A percentile compares a stretch with the other conserved stretches of the same genome.
Conservation (phyloP, 2,113 vertebrate genomes). For the Lagopus muta region DNA sequence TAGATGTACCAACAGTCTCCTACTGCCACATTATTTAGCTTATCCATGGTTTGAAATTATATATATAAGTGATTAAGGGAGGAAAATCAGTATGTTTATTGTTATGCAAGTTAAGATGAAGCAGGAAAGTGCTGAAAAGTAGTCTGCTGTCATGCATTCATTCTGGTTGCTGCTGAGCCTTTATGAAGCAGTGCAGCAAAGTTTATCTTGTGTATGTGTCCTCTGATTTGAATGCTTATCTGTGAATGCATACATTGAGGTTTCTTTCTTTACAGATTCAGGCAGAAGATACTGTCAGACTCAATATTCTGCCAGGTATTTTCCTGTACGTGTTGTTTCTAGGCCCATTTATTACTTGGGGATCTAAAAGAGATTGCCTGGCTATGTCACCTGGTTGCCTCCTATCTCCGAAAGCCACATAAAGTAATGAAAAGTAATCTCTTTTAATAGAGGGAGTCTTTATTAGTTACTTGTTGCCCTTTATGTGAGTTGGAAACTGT, state of each 20-base stretch:
- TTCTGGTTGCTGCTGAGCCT: background rate
- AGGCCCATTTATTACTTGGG: background rate
- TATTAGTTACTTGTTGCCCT: background rate
- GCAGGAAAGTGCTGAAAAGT: background rate
- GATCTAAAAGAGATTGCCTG: background rate
- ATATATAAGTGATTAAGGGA: background rate
- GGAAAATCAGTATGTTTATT: background rate
- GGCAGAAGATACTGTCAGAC: background rate
- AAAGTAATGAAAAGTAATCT: background rate
- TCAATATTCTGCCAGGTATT: background rate
- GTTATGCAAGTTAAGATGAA: background rate
- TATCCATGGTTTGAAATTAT: background rate
- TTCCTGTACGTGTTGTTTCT: background rate
- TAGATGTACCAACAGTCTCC: background rate
- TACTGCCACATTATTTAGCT: background rate
- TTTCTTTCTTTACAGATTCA: background rate
- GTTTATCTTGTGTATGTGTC: background rate
- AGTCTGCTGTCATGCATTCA: background rate
- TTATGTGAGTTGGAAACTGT: background rate
- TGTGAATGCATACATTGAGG: accelerated
- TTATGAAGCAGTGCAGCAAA: background rate
- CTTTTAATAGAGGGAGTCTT: background rate
- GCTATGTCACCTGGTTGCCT: background rate
- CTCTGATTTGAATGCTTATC: background rate
- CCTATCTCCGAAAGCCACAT: background rate